These are phyloP conservation scores for Cetoscarus ocellatus DNA, from an alignment of 2,797 vertebrate species.

Conservation along the genomic window DNA sequence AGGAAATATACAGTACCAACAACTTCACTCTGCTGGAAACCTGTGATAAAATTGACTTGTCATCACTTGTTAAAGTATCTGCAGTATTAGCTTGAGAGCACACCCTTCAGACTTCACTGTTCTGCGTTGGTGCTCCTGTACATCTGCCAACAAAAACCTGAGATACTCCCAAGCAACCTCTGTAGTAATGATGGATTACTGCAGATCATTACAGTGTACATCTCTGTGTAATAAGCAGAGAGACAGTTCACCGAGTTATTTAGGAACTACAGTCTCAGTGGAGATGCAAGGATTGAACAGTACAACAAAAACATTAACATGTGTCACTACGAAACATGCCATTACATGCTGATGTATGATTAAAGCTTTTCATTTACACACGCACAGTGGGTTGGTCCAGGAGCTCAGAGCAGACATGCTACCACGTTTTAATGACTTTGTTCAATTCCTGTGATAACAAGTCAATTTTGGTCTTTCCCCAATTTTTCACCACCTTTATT, in stretches of 20 bases:
- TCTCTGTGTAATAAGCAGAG: neutral
- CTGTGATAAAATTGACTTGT: conserved; percentile 21
- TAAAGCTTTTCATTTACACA: neutral
- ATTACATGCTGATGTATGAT: neutral
- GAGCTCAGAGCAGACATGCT: too few species aligned
- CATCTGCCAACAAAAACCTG: conserved; percentile 29
- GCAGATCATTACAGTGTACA: neutral
- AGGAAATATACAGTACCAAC: neutral
- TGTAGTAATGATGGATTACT: conserved; percentile 2
- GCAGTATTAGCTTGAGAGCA: conserved; percentile 8
- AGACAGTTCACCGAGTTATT: neutral
- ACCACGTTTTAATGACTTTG: too few species aligned
- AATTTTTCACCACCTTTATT: too few species aligned
- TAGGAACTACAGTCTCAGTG: neutral
- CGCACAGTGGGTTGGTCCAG: neutral
- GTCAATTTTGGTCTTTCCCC: too few species aligned
- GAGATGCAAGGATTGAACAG: neutral
- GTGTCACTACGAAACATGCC: neutral
- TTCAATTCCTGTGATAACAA: too few species aligned
- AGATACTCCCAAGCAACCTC: neutral
- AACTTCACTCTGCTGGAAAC: conserved; percentile 6
- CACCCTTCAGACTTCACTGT: conserved; percentile 22
- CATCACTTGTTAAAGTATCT: conserved; percentile 39
- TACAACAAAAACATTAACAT: neutral
- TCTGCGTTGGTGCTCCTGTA: neutral